A percentile compares a stretch with the other conserved stretches of the same genome.
phyloP scores from a whole-genome alignment of 2,113 vertebrate genomes.

The Neodon shergylaensis region DNA sequence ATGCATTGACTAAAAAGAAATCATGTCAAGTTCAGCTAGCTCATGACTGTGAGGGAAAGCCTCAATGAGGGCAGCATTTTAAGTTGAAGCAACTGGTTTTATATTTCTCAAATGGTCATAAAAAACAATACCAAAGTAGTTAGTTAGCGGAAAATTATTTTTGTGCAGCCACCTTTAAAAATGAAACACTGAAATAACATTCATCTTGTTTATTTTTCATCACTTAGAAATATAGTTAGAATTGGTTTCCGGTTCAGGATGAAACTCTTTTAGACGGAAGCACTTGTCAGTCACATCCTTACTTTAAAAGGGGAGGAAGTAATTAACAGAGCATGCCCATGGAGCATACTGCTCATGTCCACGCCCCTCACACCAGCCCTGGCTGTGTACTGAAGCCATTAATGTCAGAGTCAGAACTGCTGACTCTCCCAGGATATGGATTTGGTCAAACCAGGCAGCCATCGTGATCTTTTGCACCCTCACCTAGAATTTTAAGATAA shows the following conservation, averaged over 20 bases:
- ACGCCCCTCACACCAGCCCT: neutral
- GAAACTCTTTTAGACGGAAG: neutral
- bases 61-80: neutral
- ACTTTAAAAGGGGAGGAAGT: neutral
- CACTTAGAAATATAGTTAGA: neutral
- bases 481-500: neutral
- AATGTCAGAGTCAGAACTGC: neutral
- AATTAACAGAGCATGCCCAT: neutral
- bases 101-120: neutral
- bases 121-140: neutral
- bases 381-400: neutral
- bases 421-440: neutral
- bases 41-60: neutral
- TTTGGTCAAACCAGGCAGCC: neutral
- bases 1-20: neutral
- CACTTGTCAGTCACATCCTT: neutral
- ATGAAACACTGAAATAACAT: neutral
- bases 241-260: neutral
- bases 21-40: neutral
- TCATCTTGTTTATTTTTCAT: neutral
- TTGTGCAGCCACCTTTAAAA: neutral
- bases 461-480: neutral
- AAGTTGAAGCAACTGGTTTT: neutral
- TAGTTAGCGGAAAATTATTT: neutral
- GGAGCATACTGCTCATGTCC: neutral